phyloP scores from a whole-genome alignment of 1,140 invertebrate genomes.

The Papilio helenus region DNA sequence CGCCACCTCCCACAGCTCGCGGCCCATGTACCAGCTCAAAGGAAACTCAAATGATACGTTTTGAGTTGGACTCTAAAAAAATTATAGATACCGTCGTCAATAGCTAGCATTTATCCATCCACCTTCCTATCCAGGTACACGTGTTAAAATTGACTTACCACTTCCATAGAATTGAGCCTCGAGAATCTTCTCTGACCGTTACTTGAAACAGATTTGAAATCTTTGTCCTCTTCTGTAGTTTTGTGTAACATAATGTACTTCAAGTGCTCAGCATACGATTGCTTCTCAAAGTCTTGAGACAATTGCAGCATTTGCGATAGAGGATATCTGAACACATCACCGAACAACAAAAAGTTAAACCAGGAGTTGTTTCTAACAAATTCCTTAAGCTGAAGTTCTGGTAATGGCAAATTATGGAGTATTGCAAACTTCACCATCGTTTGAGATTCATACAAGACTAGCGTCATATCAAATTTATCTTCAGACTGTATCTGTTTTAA shows the following conservation, averaged over 20 bases:
- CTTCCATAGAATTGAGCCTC: constrained; percentile 71
- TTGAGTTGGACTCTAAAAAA: constrained; percentile 59
- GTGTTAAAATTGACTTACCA: constrained; percentile 59
- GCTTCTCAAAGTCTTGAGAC: constrained; percentile 80
- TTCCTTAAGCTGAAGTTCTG: constrained; percentile 82
- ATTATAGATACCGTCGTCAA: too few species aligned
- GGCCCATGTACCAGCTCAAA: constrained; percentile 62
- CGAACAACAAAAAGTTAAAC: constrained; percentile 86
- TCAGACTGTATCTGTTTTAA: constrained; percentile 63
- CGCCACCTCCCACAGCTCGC: constrained; percentile 85
- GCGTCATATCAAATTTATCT: constrained; percentile 73
- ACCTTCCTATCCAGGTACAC: too few species aligned
- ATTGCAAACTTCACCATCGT: constrained; percentile 84
- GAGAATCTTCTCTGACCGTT: constrained; percentile 72
- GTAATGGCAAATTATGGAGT: constrained; percentile 82
- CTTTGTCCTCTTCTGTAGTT: constrained; percentile 71
- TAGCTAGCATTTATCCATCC: too few species aligned
- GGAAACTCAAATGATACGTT: constrained; percentile 64
- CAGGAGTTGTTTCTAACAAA: constrained; percentile 84
- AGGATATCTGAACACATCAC: constrained; percentile 86
- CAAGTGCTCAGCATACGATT: constrained; percentile 82
- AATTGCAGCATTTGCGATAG: constrained; percentile 82
- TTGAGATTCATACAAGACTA: constrained; percentile 82
- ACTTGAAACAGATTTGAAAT: constrained; percentile 64
- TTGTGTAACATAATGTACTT: constrained; percentile 82